These are phyloP conservation scores for Neosilurus mollespiculum DNA, from an alignment of 2,797 vertebrate genomes.

Conservation along the genomic window DNA sequence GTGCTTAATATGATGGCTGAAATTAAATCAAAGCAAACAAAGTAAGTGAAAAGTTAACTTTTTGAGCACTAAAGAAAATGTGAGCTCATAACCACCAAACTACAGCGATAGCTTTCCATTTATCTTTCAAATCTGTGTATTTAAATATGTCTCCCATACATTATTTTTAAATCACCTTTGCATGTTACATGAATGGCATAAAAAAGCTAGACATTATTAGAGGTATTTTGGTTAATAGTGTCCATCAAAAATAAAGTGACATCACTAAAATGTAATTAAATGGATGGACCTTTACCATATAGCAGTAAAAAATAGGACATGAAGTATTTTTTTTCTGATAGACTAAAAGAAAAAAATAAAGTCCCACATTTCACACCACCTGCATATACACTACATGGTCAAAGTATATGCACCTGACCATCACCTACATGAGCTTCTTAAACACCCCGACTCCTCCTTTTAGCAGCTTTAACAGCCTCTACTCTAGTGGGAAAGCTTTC, in stretches of 20 bases:
- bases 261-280: not conserved
- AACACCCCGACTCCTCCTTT: not conserved
- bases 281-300: not conserved
- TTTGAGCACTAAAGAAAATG: not conserved
- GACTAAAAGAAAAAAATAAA: not conserved
- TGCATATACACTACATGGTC: not conserved
- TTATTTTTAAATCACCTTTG: constrained; percentile 1
- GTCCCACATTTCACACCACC: not conserved
- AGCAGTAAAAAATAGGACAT: not conserved
- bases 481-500: not conserved
- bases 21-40: constrained; percentile 3
- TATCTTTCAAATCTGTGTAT: not conserved
- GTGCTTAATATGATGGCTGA: constrained; percentile 5
- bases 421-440: not conserved
- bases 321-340: not conserved
- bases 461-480: not conserved
- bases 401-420: not conserved
- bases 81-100: not conserved
- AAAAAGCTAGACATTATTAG: not conserved
- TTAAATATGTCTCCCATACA: not conserved
- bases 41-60: not conserved
- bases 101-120: constrained; percentile 1
- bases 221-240: not conserved
- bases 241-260: not conserved
- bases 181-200: not conserved